These are phyloP conservation scores for Gandaritis pyraliata DNA, from an alignment of 2,888 invertebrate species.

Conservation along the genomic window DNA sequence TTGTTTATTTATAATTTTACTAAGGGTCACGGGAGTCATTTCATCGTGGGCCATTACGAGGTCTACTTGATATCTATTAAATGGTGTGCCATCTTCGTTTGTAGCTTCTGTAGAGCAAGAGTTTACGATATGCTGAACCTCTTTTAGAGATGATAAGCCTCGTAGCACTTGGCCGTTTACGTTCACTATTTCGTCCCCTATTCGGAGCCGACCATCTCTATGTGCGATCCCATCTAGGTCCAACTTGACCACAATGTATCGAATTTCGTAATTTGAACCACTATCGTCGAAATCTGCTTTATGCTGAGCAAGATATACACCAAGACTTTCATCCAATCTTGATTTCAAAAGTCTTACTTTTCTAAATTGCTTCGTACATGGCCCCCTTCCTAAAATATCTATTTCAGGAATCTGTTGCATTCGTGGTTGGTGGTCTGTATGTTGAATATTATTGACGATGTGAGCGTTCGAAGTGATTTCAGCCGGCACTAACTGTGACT, in stretches of 20 bases:
- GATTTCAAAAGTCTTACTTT: slow-evolving; percentile 87
- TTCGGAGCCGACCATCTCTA: slow-evolving; percentile 91
- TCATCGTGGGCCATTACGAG: slow-evolving; percentile 87
- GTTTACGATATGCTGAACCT: slow-evolving; percentile 85
- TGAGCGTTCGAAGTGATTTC: slow-evolving; percentile 67
- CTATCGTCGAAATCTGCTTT: slow-evolving; percentile 80
- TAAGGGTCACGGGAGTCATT: slow-evolving; percentile 82
- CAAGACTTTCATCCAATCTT: slow-evolving; percentile 87
- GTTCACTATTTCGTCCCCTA: slow-evolving; percentile 95
- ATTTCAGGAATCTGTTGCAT: slow-evolving; percentile 61
- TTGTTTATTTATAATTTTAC: slow-evolving; percentile 72
- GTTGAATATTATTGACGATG: slow-evolving; percentile 54
- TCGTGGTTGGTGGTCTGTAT: slow-evolving; percentile 63
- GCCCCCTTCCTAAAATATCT: slow-evolving; percentile 82
- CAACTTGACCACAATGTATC: slow-evolving; percentile 86
- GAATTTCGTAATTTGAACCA: slow-evolving; percentile 83
- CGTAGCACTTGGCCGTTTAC: slow-evolving; percentile 93
- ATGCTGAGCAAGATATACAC: slow-evolving; percentile 89
- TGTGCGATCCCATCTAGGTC: slow-evolving; percentile 87
- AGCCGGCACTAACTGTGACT: slow-evolving; percentile 71
- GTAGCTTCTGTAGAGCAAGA: slow-evolving; percentile 79
- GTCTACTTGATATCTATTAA: slow-evolving; percentile 82
- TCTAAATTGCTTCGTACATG: slow-evolving; percentile 85
- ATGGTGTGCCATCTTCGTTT: slow-evolving; percentile 66
- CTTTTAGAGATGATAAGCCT: slow-evolving; percentile 88